phyloP scores from a whole-genome alignment of 2,888 invertebrate genomes.

The Eugnorisma glareosa region DNA sequence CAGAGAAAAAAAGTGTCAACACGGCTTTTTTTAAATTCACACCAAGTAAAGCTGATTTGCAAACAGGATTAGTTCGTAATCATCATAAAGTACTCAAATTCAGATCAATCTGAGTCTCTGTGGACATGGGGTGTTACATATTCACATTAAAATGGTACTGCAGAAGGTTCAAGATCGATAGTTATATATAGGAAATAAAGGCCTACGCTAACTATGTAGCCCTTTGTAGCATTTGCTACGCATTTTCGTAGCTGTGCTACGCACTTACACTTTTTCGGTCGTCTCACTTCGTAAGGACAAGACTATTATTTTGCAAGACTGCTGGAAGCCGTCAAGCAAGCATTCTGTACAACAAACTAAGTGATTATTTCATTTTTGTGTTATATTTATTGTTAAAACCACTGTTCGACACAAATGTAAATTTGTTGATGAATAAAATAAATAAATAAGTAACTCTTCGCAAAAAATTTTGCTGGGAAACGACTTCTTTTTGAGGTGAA shows the following conservation, averaged over 20 bases:
- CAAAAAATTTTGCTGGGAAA: too few relatives aligned
- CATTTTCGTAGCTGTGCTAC: constrained; percentile 32
- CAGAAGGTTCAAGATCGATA: constrained; percentile 28
- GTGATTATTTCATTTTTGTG: too few relatives aligned
- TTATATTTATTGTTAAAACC: too few relatives aligned
- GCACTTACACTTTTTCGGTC: not conserved
- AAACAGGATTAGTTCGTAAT: constrained; percentile 72
- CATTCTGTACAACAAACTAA: too few relatives aligned
- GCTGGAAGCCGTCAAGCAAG: too few relatives aligned
- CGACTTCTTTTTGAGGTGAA: too few relatives aligned
- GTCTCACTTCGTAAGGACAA: not conserved
- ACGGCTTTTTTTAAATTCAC: constrained; percentile 58
- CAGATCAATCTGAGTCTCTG: constrained; percentile 74
- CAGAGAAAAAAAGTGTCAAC: constrained; percentile 56
- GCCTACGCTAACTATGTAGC: constrained; percentile 23
- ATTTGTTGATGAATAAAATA: too few relatives aligned
- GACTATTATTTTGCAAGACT: too few relatives aligned
- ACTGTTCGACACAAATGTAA: too few relatives aligned
- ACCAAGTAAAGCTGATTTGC: constrained; percentile 64
- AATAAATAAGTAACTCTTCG: too few relatives aligned
- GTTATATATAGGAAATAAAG: not conserved
- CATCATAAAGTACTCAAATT: constrained; percentile 75
- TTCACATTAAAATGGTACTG: not conserved
- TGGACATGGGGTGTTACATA: constrained; percentile 33
- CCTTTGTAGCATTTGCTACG: constrained; percentile 14